These are phyloP conservation scores for Mormyrus hasselquistii DNA, from an alignment of 2,797 vertebrate species.

Conservation along the genomic window DNA sequence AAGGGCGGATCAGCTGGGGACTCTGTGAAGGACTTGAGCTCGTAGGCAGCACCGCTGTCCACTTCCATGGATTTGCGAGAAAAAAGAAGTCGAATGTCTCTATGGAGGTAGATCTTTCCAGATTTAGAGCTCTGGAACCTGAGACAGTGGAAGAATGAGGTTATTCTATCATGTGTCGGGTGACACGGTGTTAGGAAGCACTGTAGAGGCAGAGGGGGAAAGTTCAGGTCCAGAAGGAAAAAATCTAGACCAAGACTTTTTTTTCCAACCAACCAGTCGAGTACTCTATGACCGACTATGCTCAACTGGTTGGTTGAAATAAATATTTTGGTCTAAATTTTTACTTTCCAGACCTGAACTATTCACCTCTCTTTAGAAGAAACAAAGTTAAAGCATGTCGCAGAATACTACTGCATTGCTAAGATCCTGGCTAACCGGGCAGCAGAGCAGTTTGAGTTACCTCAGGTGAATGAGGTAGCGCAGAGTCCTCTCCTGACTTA, in stretches of 20 bases:
- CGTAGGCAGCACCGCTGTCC: slow-evolving; percentile 97
- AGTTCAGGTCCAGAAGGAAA: background rate
- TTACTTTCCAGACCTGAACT: background rate
- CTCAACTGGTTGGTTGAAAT: background rate
- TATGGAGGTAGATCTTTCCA: slow-evolving; percentile 99
- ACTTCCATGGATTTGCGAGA: slow-evolving; percentile 99
- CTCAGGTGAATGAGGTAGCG: slow-evolving; percentile 99
- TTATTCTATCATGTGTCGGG: background rate
- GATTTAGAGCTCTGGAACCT: slow-evolving; percentile 99
- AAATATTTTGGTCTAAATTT: background rate
- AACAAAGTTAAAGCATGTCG: background rate
- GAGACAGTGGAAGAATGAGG: slow-evolving; percentile 18
- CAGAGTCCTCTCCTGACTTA: slow-evolving; percentile 79
- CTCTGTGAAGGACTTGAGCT: slow-evolving; percentile 97
- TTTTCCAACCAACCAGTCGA: background rate
- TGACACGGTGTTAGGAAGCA: background rate
- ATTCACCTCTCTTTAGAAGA: background rate
- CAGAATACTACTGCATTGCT: background rate
- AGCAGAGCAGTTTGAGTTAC: slow-evolving; percentile 48
- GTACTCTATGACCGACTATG: background rate
- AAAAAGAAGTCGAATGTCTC: slow-evolving; percentile 95
- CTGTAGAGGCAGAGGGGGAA: background rate
- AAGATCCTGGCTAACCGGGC: background rate
- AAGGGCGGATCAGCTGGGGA: slow-evolving; percentile 89
- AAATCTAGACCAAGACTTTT: background rate